Conservation (phyloP, 2,113 vertebrate species). For the Phoenicopterus ruber region DNA sequence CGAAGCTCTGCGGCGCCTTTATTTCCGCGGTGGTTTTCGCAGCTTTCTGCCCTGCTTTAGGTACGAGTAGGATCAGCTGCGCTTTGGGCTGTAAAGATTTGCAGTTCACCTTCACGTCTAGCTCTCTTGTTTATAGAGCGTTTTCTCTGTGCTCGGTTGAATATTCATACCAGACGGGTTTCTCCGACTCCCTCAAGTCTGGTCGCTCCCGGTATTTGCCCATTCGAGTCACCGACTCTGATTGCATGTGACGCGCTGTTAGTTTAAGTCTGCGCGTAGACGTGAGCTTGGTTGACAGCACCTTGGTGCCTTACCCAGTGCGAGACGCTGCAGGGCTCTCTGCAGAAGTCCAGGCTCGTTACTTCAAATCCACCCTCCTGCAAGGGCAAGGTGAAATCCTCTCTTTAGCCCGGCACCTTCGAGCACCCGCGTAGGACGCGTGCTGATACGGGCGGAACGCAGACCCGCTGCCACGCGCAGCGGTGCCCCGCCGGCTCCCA, state of each 20-base stretch:
- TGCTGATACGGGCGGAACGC: not conserved
- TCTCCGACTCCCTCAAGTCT: not conserved
- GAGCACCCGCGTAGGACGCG: not conserved
- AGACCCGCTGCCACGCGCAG: not conserved
- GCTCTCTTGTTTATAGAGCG: not conserved
- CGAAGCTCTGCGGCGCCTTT: not conserved
- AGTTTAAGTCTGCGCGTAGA: not conserved
- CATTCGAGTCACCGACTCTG: not conserved
- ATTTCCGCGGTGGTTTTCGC: not conserved
- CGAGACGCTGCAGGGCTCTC: not conserved
- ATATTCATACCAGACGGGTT: not conserved
- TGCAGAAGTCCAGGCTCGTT: not conserved
- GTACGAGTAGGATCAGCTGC: fast-evolving
- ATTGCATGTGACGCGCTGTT: not conserved
- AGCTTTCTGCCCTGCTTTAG: not conserved
- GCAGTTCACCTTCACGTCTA: not conserved
- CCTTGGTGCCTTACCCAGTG: not conserved
- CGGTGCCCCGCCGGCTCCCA: not conserved
- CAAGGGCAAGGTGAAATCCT: not conserved
- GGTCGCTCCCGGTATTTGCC: not conserved
- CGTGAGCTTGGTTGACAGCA: conserved; percentile 7
- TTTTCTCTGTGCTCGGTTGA: not conserved
- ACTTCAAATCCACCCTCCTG: not conserved
- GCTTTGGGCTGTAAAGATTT: not conserved
- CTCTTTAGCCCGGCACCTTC: not conserved